A percentile compares a stretch with the other conserved stretches of the same genome.
These are phyloP conservation scores for Neuroterus valhalla DNA, from an alignment of 1,140 invertebrate genomes.

Conservation along the genomic window DNA sequence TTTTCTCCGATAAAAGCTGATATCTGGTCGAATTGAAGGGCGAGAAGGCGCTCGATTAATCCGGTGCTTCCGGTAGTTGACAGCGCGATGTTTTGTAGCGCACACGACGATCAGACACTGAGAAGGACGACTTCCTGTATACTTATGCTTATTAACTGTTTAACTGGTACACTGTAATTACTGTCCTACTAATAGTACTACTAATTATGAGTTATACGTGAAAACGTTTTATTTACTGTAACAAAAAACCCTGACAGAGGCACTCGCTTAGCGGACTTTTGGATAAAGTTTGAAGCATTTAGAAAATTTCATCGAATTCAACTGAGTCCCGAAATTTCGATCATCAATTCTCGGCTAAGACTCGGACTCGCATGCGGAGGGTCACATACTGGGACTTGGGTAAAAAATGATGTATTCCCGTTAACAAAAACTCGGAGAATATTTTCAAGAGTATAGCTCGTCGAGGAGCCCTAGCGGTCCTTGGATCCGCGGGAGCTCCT, in stretches of 20 bases:
- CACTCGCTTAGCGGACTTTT: conserved; percentile 68
- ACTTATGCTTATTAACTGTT: conserved; percentile 73
- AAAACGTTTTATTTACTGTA: conserved; percentile 73
- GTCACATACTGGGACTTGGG: conserved; percentile 46
- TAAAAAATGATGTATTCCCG: conserved; percentile 69
- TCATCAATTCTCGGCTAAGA: conserved; percentile 47
- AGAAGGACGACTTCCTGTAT: conserved; percentile 72
- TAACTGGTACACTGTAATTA: conserved; percentile 74
- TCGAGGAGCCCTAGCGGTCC: conserved; percentile 43
- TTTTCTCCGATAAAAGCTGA: neutral
- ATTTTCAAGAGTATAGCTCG: conserved; percentile 69
- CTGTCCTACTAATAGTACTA: conserved; percentile 73
- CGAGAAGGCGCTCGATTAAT: conserved; percentile 54
- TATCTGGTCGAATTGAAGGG: conserved; percentile 5
- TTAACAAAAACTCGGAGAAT: conserved; percentile 70
- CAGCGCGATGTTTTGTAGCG: conserved; percentile 56
- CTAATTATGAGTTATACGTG: conserved; percentile 74
- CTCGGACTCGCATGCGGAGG: conserved; percentile 71
- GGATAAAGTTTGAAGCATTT: conserved; percentile 24
- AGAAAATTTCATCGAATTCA: conserved; percentile 21
- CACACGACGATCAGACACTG: conserved; percentile 70
- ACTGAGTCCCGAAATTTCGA: neutral
- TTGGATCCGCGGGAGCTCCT: conserved; percentile 43
- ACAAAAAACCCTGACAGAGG: conserved; percentile 75
- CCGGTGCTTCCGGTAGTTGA: conserved; percentile 53